Percentiles rank a stretch among this genome's conserved stretches.
These are phyloP conservation scores for Caenorhabditis doughertyi DNA, from an alignment of 2,888 invertebrate species.

Conservation along the genomic window DNA sequence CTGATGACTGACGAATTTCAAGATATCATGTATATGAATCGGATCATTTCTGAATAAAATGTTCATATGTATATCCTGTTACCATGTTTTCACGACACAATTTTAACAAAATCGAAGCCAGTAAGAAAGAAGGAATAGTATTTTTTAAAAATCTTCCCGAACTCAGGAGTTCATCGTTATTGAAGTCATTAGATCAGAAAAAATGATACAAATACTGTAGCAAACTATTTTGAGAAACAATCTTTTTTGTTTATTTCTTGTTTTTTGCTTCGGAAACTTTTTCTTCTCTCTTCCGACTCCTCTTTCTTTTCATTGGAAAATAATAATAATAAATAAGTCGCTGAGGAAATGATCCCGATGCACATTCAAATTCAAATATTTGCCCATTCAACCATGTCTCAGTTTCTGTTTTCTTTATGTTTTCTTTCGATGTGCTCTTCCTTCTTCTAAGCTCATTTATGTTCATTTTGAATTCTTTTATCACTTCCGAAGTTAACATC, in stretches of 20 bases:
- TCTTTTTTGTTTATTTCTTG: not conserved
- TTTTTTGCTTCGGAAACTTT: not conserved
- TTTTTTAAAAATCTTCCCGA: too few relatives aligned
- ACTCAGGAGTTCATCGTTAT: too few relatives aligned
- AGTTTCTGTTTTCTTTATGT: constrained; percentile 40
- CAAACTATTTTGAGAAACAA: not conserved
- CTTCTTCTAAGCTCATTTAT: constrained; percentile 11
- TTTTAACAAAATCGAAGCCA: too few relatives aligned
- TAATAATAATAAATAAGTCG: constrained; percentile 41
- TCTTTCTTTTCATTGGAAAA: constrained; percentile 11
- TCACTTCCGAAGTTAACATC: not conserved
- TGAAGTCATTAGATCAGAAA: too few relatives aligned
- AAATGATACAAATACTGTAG: too few relatives aligned
- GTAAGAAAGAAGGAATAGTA: too few relatives aligned
- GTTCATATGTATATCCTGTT: too few relatives aligned
- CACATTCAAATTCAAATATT: constrained; percentile 51
- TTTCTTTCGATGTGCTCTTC: constrained; percentile 29
- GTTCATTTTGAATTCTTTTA: constrained; percentile 15
- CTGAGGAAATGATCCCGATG: constrained; percentile 33
- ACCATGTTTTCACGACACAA: too few relatives aligned
- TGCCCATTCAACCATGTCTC: constrained; percentile 48
- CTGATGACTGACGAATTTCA: constrained; percentile 11
- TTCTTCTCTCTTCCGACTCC: not conserved
- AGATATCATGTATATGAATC: constrained; percentile 7
- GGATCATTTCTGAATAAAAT: not conserved